Base-by-base conservation (phyloP, 2,113 vertebrate species). In the Pimephales promelas region DNA sequence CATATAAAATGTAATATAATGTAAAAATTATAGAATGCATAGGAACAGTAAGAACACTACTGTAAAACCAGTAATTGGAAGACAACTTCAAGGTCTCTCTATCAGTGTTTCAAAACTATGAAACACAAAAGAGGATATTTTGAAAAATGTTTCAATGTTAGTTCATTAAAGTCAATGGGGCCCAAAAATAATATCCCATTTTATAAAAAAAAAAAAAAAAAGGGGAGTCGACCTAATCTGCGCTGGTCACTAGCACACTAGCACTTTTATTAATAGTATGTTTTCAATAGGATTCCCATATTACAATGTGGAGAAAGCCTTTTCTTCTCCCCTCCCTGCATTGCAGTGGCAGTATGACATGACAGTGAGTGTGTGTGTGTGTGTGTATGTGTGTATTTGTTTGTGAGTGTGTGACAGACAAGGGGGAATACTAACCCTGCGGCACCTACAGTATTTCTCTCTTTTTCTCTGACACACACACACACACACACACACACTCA, bases 271-370 rank as follows among this genome's bases (percentile, higher is more conserved):
- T 9, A 40, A 40, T 8, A 40, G 36, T 40, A 40, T 1, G 36
- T n/a, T 36, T 68, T 68, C 34, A 68, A 34, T 3, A 52, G 47
- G 71, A 52, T 28, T 52, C 34, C 34, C 64, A 11, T n/a, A 40
- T 10, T 36, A n/a, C 10, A 70, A 22, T 70, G 34, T 22, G 66
- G 34, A 36, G 66, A 22, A n/a, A 68, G 22, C 31, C 88, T 76
- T n/a, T 7, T 13, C 83, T 31, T 80, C 22, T 70, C 54, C 36
- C 87, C 62, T 79, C 83, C 79, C 92, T 92, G 90, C 91, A 92
- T 89, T 92, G 93, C 92, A 93, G 93, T 86, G 84, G 83, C 84
- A 80, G 76, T 81, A 26, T 62, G 74, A 79, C 43, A 52, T 66
- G 71, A 80, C 40, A 61, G 73, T 81, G 57, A 66, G 34, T 89